Evolutionary conservation across 2,888 invertebrate genomes (phyloP).

Genomic region (Theretra japonica): DNA sequence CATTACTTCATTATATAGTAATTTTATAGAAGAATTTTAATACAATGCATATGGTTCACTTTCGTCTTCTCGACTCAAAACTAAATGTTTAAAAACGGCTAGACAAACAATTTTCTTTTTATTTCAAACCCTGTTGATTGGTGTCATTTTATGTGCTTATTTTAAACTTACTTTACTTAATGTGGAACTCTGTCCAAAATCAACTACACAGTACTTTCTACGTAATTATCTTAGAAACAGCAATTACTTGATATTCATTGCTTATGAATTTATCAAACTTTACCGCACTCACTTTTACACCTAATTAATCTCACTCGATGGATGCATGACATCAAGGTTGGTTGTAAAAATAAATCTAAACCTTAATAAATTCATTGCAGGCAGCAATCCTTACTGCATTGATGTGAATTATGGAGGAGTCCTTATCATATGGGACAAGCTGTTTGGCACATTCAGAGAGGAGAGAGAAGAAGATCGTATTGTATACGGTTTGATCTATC

Average conservation of each 20-base stretch:
- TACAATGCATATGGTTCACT: neutral
- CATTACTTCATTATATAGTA: neutral
- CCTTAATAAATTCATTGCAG: constrained; percentile 60
- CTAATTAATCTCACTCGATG: neutral
- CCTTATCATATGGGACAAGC: constrained; percentile 92
- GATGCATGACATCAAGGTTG: neutral
- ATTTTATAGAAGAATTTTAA: neutral
- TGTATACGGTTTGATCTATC: constrained; percentile 91
- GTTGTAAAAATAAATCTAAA: neutral
- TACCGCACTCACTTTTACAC: neutral
- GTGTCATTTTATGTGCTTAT: too few species aligned
- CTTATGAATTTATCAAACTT: too few species aligned
- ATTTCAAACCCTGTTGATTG: too few species aligned
- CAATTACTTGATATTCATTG: too few species aligned
- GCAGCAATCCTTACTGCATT: constrained; percentile 93
- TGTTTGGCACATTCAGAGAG: constrained; percentile 91
- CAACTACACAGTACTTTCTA: too few species aligned
- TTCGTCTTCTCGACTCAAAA: too few species aligned
- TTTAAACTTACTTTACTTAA: too few species aligned
- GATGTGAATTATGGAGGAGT: constrained; percentile 96
- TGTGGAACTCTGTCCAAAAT: too few species aligned
- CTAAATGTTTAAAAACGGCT: too few species aligned
- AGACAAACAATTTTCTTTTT: too few species aligned
- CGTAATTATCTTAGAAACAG: too few species aligned
- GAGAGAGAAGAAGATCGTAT: constrained; percentile 88